These are phyloP conservation scores for Drosophila azteca DNA, from an alignment of 1,140 invertebrate genomes.

Conservation along the genomic window DNA sequence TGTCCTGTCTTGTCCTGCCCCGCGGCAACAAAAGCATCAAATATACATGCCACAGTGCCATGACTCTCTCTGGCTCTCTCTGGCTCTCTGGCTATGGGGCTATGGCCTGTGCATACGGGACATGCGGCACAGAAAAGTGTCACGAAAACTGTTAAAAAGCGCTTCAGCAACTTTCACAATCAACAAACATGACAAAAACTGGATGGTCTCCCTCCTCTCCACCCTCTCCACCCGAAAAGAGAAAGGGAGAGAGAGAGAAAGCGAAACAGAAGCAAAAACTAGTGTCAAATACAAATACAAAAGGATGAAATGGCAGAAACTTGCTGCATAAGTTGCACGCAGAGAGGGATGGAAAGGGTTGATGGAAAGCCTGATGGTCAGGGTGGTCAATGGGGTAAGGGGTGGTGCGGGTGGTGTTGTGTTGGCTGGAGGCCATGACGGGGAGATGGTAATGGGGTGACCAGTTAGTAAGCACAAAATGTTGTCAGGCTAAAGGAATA, in stretches of 20 bases:
- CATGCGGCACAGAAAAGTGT: conserved; percentile 50
- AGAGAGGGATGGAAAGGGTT: neutral
- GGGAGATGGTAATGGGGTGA: conserved; percentile 19
- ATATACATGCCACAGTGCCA: conserved; percentile 31
- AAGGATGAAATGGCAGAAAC: conserved; percentile 41
- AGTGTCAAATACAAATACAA: conserved; percentile 70
- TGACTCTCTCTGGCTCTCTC: conserved; percentile 22
- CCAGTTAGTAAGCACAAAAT: conserved; percentile 63
- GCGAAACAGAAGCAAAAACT: conserved; percentile 55
- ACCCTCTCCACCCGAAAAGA: neutral
- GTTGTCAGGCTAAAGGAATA: conserved; percentile 44
- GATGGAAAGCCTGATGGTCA: neutral
- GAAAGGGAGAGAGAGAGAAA: neutral
- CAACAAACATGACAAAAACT: conserved; percentile 81
- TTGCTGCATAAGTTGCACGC: conserved; percentile 60
- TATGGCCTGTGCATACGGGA: conserved; percentile 1
- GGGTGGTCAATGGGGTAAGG: conserved; percentile 4
- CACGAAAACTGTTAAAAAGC: conserved; percentile 79
- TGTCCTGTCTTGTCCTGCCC: conserved; percentile 5
- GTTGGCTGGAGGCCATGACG: neutral
- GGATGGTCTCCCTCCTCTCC: conserved; percentile 26
- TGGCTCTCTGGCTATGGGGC: conserved; percentile 3
- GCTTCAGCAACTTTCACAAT: conserved; percentile 79
- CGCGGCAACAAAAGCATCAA: conserved; percentile 39
- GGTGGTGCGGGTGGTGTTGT: neutral